These are phyloP conservation scores for Cuniculus paca DNA, from an alignment of 2,797 vertebrate genomes.

Conservation along the genomic window DNA sequence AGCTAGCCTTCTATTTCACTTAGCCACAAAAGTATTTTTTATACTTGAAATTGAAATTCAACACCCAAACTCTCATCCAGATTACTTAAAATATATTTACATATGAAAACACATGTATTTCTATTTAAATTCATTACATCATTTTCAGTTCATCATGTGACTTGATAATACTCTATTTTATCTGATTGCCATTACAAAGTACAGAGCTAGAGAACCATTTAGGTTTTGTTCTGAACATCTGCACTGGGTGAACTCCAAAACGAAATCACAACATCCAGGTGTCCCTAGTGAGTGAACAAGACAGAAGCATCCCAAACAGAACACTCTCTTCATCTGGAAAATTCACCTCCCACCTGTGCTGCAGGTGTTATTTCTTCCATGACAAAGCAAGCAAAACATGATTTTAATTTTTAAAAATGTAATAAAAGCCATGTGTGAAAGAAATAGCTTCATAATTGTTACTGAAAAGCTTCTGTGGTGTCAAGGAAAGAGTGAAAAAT, in stretches of 20 bases:
- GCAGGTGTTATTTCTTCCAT: background rate
- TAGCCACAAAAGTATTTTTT: background rate
- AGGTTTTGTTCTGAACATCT: background rate
- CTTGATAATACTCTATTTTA: background rate
- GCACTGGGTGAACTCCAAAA: background rate
- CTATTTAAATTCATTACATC: constrained; percentile 14
- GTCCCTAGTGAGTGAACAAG: background rate
- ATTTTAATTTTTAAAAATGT: background rate
- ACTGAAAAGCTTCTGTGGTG: background rate
- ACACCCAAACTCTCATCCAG: background rate
- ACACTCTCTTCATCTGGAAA: background rate
- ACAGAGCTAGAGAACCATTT: background rate
- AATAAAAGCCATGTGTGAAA: background rate
- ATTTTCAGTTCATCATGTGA: background rate
- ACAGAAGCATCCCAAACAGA: background rate
- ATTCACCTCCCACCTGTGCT: background rate
- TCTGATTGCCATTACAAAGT: background rate
- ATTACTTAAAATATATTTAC: background rate
- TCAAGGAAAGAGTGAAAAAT: background rate
- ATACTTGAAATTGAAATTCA: background rate
- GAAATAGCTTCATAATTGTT: constrained; percentile 1
- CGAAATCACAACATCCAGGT: background rate
- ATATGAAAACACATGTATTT: background rate
- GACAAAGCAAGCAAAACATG: background rate
- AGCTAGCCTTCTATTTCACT: background rate